These are phyloP conservation scores for Drosophila nigricruria DNA, from an alignment of 2,888 invertebrate genomes.

Conservation along the genomic window DNA sequence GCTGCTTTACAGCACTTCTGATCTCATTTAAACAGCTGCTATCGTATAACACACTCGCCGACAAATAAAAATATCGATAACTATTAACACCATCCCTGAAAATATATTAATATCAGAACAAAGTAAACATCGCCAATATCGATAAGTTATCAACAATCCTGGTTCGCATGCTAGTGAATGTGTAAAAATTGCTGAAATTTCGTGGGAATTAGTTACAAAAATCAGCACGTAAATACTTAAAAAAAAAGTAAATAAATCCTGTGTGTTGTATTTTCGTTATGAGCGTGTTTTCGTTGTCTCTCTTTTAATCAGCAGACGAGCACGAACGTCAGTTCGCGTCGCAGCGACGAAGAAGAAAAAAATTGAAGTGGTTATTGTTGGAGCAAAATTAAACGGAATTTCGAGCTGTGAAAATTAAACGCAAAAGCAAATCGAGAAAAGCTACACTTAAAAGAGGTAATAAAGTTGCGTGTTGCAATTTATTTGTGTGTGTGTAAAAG, in stretches of 20 bases:
- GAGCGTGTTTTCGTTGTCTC: slow-evolving; percentile 25
- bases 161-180: slow-evolving; percentile 19
- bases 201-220: slow-evolving; percentile 9
- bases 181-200: slow-evolving; percentile 21
- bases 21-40: slow-evolving; percentile 3
- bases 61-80: slow-evolving; percentile 8
- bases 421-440: slow-evolving; percentile 59
- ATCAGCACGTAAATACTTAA: slow-evolving; percentile 18
- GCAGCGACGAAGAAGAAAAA: slow-evolving; percentile 44
- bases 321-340: slow-evolving; percentile 48
- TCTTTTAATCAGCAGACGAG: slow-evolving; percentile 15
- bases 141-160: slow-evolving; percentile 36
- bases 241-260: slow-evolving; percentile 12
- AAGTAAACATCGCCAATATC: slow-evolving; percentile 16
- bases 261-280: slow-evolving; percentile 17
- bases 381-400: slow-evolving; percentile 59
- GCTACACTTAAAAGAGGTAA: slow-evolving; percentile 71
- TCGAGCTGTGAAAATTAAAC: slow-evolving; percentile 56
- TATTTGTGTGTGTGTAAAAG: slow-evolving; percentile 58
- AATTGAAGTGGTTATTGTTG: slow-evolving; percentile 48
- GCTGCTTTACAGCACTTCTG: slow-evolving; percentile 3
- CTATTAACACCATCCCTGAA: neutral
- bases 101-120: neutral
- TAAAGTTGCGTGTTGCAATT: slow-evolving; percentile 41
- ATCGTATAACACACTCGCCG: neutral